Evolutionary conservation across 2,113 vertebrate species (phyloP).

Genomic region (Nettapus auritus): DNA sequence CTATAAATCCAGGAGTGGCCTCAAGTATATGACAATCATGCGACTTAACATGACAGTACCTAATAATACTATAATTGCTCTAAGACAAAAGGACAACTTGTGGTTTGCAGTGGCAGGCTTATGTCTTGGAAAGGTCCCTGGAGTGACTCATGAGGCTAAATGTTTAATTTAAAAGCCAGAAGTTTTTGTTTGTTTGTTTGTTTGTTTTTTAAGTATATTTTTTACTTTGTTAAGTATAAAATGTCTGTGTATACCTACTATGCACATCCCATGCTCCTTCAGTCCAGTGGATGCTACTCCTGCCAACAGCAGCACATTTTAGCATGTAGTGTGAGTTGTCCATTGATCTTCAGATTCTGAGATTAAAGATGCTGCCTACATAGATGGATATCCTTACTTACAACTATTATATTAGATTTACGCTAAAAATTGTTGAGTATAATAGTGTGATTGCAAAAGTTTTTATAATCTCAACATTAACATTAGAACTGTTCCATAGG

Average conservation of each 20-base stretch:
- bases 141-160: neutral
- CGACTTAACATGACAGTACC: neutral
- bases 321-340: neutral
- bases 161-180: neutral
- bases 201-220: neutral
- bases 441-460: rapidly evolving
- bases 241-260: neutral
- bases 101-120: neutral
- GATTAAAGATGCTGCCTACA: neutral
- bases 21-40: neutral
- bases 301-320: neutral
- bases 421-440: neutral
- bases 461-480: neutral
- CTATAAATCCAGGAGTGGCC: neutral
- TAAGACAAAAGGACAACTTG: neutral
- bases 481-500: neutral
- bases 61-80: neutral
- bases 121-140: neutral
- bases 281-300: neutral
- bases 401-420: neutral
- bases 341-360: neutral
- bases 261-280: neutral
- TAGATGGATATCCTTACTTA: neutral
- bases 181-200: neutral
- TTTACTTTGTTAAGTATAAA: neutral